Conservation (phyloP, 2,113 vertebrate species). For the Sturnus vulgaris region DNA sequence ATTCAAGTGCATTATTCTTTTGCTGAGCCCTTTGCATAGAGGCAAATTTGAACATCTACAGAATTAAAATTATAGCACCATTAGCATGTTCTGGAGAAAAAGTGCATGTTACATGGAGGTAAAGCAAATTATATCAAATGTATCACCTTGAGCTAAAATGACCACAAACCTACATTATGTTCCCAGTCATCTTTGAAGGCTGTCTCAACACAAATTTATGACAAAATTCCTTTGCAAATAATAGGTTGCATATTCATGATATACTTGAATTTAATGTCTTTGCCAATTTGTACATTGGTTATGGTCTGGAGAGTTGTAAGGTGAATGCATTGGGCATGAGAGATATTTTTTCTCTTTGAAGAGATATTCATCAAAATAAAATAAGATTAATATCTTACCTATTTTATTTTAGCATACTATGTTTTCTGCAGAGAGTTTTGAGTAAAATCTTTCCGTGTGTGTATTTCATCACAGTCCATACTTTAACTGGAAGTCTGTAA, state of each 20-base stretch:
- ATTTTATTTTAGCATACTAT: not conserved
- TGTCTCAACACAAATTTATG: not conserved
- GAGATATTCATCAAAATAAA: not conserved
- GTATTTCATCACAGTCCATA: not conserved
- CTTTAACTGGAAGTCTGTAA: not conserved
- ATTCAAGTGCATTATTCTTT: not conserved
- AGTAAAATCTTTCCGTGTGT: not conserved
- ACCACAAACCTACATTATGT: not conserved
- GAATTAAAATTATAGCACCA: not conserved
- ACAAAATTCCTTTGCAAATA: not conserved
- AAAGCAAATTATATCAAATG: not conserved
- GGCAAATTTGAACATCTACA: not conserved
- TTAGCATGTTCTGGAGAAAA: not conserved
- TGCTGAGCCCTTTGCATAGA: not conserved
- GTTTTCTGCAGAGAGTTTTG: slow-evolving; percentile 3
- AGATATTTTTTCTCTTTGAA: not conserved
- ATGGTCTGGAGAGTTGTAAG: not conserved
- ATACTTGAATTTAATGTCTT: not conserved
- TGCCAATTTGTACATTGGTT: not conserved
- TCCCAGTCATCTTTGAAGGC: not conserved
- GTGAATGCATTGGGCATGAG: not conserved
- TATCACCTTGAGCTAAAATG: not conserved
- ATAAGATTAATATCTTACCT: not conserved
- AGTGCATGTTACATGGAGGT: not conserved
- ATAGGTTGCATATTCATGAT: not conserved